These are phyloP conservation scores for Clarias fuscus DNA, from an alignment of 2,797 vertebrate genomes.

Conservation along the genomic window DNA sequence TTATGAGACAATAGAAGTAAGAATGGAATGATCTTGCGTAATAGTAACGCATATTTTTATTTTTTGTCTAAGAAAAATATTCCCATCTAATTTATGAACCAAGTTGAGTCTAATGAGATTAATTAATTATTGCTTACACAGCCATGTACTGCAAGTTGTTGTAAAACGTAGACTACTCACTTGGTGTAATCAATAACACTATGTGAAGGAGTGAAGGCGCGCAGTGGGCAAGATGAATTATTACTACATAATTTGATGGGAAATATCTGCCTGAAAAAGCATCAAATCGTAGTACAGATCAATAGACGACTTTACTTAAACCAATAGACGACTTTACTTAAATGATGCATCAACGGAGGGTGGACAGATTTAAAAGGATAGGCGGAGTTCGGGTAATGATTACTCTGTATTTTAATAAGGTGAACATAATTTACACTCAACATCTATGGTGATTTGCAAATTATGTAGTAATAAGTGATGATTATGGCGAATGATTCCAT, in stretches of 20 bases:
- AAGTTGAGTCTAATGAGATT: neutral
- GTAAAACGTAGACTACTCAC: too few species aligned
- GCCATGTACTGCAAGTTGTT: neutral
- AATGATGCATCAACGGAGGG: neutral
- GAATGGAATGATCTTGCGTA: neutral
- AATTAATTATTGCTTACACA: neutral
- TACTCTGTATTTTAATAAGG: neutral
- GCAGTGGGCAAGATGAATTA: too few species aligned
- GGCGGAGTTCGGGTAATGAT: conserved; percentile 17
- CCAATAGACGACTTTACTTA: too few species aligned
- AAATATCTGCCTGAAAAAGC: too few species aligned
- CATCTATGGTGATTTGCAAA: neutral
- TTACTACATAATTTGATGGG: too few species aligned
- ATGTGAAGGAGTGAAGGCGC: too few species aligned
- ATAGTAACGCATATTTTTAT: neutral
- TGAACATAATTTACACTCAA: conserved; percentile 16
- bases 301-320: too few species aligned
- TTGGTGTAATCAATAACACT: too few species aligned
- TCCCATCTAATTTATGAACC: neutral
- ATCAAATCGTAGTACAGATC: too few species aligned
- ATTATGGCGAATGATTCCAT: neutral
- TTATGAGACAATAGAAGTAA: neutral
- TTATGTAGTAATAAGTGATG: neutral
- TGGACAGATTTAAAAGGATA: conserved; percentile 23
- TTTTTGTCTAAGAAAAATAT: too few species aligned